Evolutionary conservation across 2,113 vertebrate genomes (phyloP), one percentile per base, ranked within the genome.

Genomic region (Misgurnus anguillicaudatus): DNA sequence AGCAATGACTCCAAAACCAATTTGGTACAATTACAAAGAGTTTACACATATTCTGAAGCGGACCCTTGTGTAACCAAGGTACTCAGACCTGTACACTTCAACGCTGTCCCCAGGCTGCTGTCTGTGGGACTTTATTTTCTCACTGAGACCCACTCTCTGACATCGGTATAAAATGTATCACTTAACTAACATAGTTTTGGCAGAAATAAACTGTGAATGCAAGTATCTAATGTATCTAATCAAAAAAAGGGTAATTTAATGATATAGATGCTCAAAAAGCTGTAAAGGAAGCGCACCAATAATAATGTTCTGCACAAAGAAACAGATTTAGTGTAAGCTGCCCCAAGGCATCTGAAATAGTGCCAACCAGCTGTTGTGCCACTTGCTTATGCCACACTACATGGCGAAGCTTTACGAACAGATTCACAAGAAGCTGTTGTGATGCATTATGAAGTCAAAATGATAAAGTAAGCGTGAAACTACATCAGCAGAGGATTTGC

Each of bases 141-240:
- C 55, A 24, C 65, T 2, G 77, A 55, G 65, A 80, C 51, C 41
- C 39, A 4, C 67, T 48, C 71, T 58, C 14, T 31, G 31, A 83
- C 70, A 80, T 83, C 77, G 51, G 65, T 53, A 65, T 21, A 16
- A 70, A 60, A 76, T 58, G 36, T 69, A 78, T 39, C 65, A 47
- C 39, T 38, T 36, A 80, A 80, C 55, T 19, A 70, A 53, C 57
- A 21, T 19, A 73, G 57, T 83, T 64, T 9, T 4, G 6, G 39
- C 47, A 19, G 53, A 66, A 38, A 62, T 39, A 47, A 57, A 41
- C 65, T 14, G 73, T 9, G 11, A 42, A 55, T 41, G 16, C 31
- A 45, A 13, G 21, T 64, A 39, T 64, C 45, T 51, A 64, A 73
- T 14, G 16, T 3, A 51, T 16, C 57, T 9, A 13, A 39, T 69